phyloP scores from a whole-genome alignment of 1,140 invertebrate species.

The Neuroterus valhalla region DNA sequence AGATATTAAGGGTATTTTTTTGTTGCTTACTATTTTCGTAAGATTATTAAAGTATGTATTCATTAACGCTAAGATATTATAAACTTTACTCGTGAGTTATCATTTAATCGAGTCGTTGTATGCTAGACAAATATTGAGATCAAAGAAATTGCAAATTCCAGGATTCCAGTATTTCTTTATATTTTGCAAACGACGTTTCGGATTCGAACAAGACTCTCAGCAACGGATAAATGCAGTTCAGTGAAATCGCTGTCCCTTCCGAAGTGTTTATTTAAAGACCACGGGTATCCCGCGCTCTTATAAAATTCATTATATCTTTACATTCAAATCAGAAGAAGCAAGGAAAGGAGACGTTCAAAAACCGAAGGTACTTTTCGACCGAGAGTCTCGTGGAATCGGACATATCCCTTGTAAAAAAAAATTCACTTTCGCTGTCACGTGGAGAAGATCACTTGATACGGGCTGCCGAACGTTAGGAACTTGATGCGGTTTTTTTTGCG shows the following conservation, averaged over 20 bases:
- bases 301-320: conserved; percentile 1
- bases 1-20: conserved; percentile 48
- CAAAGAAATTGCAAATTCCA: conserved; percentile 72
- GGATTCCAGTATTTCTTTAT: conserved; percentile 42
- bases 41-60: conserved; percentile 50
- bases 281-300: not conserved
- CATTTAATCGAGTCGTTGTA: conserved; percentile 70
- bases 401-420: conserved; percentile 21
- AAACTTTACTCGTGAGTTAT: conserved; percentile 61
- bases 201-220: conserved; percentile 7
- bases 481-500: conserved; percentile 46
- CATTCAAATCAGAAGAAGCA: not conserved
- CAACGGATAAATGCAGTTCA: conserved; percentile 14
- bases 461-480: conserved; percentile 57
- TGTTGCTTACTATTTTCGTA: conserved; percentile 46
- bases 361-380: conserved; percentile 18
- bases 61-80: conserved; percentile 60
- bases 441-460: conserved; percentile 10
- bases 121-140: conserved; percentile 74
- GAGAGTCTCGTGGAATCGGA: conserved; percentile 5
- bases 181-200: conserved; percentile 9
- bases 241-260: conserved; percentile 19
- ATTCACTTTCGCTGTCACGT: not conserved
- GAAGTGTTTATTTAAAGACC: not conserved
- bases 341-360: conserved; percentile 22